Evolutionary conservation across 2,888 invertebrate genomes (phyloP), one percentile per base, ranked within the genome.

Genomic region (Tridacna crocea): DNA sequence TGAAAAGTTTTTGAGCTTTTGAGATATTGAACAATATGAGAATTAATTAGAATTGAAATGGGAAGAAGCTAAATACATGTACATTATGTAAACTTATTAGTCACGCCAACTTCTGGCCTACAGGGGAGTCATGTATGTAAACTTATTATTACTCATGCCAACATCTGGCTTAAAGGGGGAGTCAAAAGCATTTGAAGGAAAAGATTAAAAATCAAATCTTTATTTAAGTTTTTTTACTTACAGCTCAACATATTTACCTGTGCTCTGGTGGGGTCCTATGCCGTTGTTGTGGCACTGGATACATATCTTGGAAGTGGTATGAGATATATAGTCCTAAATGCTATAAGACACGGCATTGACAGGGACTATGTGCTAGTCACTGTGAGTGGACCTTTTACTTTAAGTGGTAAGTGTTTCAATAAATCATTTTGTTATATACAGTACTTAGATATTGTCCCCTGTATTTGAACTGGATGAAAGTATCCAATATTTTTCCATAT

Each of bases 291-390:
- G 83, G 95, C 96, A 60, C 92, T 97, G 17, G 97, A 97, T 94
- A 96, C 96, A 90, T 96, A 96, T 89, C 85, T 96, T 82, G 96
- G 96, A 36, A 96, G 96, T 48, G 96, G 96, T 94, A 93, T 97
- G 87, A 96, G 96, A 89, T 97, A 96, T 91, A 96, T 97, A 55
- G 88, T 97, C 1, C 95, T 97, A 26, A 97, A 97, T 90, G 95
- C 96, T 0, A 92, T 96, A n/a, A 94, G 97, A 84, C 95, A 97
- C 84, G 96, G 96, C 0, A 95, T 95, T 0, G 95, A 96, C 15
- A 91, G 95, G 0, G 94, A 81, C 15, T 92, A 89, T 81, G 55
- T 85, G 11, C 76, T 80, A 19, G 88, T 89, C 12, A 77, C 82
- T 46, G 80, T 88, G 1, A 83, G 88, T 13, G 83, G 84, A 26